Base-by-base conservation (phyloP, 2,797 vertebrate genomes). In the Cheirogaleus major region DNA sequence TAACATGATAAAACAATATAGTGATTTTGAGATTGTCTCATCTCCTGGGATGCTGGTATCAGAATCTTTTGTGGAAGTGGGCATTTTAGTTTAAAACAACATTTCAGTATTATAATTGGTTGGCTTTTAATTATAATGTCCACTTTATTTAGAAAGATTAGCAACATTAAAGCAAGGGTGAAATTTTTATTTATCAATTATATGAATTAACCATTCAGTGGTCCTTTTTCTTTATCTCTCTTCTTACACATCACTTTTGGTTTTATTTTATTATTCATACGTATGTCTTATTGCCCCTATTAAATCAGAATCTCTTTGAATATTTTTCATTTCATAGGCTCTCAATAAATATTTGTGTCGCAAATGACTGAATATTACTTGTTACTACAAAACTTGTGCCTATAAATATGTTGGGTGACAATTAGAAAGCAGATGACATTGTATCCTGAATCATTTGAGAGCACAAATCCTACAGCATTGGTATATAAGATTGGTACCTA, bases 51-150 rank as follows among this genome's bases (percentile, higher is more conserved):
- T 61, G 1, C 4, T 73, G 13, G 61, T 91, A 45, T 55, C 50
- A 89, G n/a, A 91, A 43, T 85, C 41, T 95, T 90, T 94, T 93
- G 50, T 83, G n/a, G 13, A 84, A 87, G n/a, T 82, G 59, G 15
- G 12, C 79, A 88, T 80, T 89, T 89, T 82, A 75, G 22, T 67
- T 76, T 94, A 65, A 92, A 94, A 43, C 23, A 94, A 35, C 12
- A 41, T 92, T 95, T 95, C 32, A 55, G 14, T 76, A 38, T 80
- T 90, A 43, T 63, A 80, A 72, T n/a, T 38, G 85, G 13, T 89
- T 94, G 12, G 18, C 50, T 92, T 83, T 35, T 61, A 76, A 79
- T 75, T 81, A 65, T 50, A 25, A 70, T 86, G 27, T 73, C 18
- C 32, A 55, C 59, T 91, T 89, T 41, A 55, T 70, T 89, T 89